Evolutionary conservation across 2,888 invertebrate species (phyloP).

Genomic region (Alcis repandata): DNA sequence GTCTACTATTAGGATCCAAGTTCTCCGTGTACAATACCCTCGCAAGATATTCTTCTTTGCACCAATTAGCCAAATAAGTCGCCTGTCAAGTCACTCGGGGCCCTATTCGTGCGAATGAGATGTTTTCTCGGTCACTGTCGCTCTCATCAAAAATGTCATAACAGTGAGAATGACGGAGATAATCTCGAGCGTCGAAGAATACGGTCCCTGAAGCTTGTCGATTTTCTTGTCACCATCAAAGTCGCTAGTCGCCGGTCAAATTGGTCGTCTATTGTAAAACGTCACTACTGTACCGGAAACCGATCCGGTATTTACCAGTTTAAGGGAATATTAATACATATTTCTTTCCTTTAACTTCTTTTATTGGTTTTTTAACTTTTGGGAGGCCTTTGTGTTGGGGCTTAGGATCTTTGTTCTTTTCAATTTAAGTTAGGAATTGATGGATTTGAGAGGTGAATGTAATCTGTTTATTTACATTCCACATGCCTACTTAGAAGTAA

Average conservation of each 20-base stretch:
- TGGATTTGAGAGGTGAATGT: slow-evolving; percentile 24
- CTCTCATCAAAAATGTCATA: too few relatives aligned
- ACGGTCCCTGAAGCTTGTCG: not conserved
- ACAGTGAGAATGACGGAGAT: too few relatives aligned
- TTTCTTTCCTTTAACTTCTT: slow-evolving; percentile 51
- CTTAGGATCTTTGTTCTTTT: slow-evolving; percentile 46
- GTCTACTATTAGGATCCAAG: too few relatives aligned
- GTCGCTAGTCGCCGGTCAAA: not conserved
- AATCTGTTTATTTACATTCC: not conserved
- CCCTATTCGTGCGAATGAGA: too few relatives aligned
- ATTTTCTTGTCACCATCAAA: not conserved
- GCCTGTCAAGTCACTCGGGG: too few relatives aligned
- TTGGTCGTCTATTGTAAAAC: not conserved
- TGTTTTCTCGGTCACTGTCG: too few relatives aligned
- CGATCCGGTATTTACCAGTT: slow-evolving; percentile 53
- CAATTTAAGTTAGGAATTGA: slow-evolving; percentile 47
- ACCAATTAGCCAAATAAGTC: too few relatives aligned
- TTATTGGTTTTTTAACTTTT: slow-evolving; percentile 57
- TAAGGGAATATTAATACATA: slow-evolving; percentile 53
- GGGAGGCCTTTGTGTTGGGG: slow-evolving; percentile 33
- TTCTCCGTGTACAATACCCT: too few relatives aligned
- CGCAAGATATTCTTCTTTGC: too few relatives aligned
- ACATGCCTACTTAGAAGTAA: not conserved
- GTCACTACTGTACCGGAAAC: slow-evolving; percentile 43
- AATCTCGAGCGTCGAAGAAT: not conserved